phyloP scores from a whole-genome alignment of 92 coral and sea anemone genomes.

The Phymanthus crucifer region DNA sequence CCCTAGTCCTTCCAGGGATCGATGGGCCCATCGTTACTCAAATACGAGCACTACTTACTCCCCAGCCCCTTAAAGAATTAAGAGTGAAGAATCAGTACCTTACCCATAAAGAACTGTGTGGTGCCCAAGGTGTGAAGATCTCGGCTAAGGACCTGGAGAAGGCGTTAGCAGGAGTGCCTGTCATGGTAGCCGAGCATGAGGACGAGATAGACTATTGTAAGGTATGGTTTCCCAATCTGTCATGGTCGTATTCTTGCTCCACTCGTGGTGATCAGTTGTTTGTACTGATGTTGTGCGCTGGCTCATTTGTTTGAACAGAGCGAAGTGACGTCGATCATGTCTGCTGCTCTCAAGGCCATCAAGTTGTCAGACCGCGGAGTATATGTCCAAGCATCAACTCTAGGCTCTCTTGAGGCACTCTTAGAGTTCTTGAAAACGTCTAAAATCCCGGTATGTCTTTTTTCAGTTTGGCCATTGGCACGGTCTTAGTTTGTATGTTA shows the following conservation, averaged over 20 bases:
- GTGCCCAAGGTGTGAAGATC: slow-evolving; percentile 94
- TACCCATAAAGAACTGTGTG: slow-evolving; percentile 81
- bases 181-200: slow-evolving; percentile 82
- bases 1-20: slow-evolving; percentile 85
- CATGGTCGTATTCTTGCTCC: too few species aligned
- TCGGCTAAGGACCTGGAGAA: slow-evolving; percentile 95
- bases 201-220: slow-evolving; percentile 89
- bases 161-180: slow-evolving; percentile 95
- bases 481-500: too few species aligned
- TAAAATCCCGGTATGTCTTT: slow-evolving; percentile 82
- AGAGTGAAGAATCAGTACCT: slow-evolving; percentile 95
- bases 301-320: slow-evolving; percentile 44
- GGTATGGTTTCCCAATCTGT: too few species aligned
- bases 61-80: slow-evolving; percentile 94
- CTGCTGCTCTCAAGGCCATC: slow-evolving; percentile 83
- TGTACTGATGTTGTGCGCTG: background rate
- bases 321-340: slow-evolving; percentile 69
- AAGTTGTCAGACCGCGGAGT: slow-evolving; percentile 97
- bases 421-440: slow-evolving; percentile 91
- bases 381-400: slow-evolving; percentile 96
- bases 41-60: slow-evolving; percentile 94
- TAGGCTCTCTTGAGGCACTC: slow-evolving; percentile 94
- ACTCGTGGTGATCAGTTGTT: background rate
- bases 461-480: background rate
- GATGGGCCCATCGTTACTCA: slow-evolving; percentile 98